Base-by-base conservation (phyloP, 2,888 invertebrate species). In the Athrips mouffetella region DNA sequence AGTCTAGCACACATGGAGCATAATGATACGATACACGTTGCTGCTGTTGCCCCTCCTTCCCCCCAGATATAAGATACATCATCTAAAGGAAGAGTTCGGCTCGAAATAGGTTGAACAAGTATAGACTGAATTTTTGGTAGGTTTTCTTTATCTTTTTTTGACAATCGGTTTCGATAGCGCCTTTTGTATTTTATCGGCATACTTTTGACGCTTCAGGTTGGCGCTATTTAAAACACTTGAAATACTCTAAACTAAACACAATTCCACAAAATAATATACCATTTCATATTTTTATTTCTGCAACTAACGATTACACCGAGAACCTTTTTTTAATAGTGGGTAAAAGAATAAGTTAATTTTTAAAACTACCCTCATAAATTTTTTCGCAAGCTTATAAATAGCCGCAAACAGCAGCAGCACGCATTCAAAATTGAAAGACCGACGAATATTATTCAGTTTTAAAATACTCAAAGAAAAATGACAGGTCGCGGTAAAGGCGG, bases 401-500 rank as follows among this genome's bases (percentile, higher is more conserved):
- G 31, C 11, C 7, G 13, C 11, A 18, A 4, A 8, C 8, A 6
- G 11, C 10, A 4, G 11, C 5, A 4, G 11, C 13, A 6, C 45
- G 20, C 45, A 45, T 16, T 45, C 33, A 1, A 20, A 31, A 20
- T 33, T 44, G 30, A 44, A 44, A 30, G 3, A 27, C 6, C 7
- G 11, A 16, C 25, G 27, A 2, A 2, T 7, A 21, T 11, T n/a
- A n/a, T n/a, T 18, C 8, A 10, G 1, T 18, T 2, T 23, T 10
- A 7, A 13, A n/a, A 6, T 7, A 15, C 13, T 42, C 18, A 27
- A 27, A n/a, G 1, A 30, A 44, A 35, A 55, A 94, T 94, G 94
- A 92, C 94, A 73, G 94, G 94, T 54, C 92, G 94, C 52, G 94
- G 94, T 51, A 94, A 94, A 89, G 94, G 93, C 70, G 92, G 93